A percentile compares a stretch with the other conserved stretches of the same genome.
phyloP scores from a whole-genome alignment of 2,888 invertebrate genomes.

The Zhengitettix transpicula region DNA sequence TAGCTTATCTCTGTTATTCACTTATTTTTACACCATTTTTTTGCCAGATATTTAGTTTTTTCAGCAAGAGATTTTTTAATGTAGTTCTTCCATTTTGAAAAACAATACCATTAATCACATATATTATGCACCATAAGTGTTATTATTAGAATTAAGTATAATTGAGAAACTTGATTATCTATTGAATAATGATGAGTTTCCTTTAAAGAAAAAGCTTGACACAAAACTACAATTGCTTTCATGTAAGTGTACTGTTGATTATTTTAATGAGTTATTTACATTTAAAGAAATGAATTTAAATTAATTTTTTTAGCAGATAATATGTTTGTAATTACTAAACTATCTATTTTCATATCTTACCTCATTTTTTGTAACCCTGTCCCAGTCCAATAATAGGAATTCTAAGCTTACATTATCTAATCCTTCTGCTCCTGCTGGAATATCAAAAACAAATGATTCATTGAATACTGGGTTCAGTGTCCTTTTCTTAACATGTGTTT shows the following conservation, averaged over 20 bases:
- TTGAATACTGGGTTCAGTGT: conserved; percentile 97
- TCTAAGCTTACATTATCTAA: conserved; percentile 73
- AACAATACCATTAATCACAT: too few species aligned
- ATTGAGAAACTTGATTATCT: too few species aligned
- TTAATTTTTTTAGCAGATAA: not conserved
- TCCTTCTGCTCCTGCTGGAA: conserved; percentile 63
- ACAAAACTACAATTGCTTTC: not conserved
- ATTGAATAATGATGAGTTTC: not conserved
- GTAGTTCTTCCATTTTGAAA: too few species aligned
- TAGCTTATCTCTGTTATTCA: too few species aligned
- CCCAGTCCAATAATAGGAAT: conserved; percentile 87
- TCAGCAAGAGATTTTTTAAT: too few species aligned
- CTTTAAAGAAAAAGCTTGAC: not conserved
- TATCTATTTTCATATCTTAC: conserved; percentile 26
- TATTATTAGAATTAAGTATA: too few species aligned
- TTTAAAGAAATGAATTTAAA: too few species aligned
- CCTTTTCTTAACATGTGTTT: conserved; percentile 96
- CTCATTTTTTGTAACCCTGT: conserved; percentile 96
- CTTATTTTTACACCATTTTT: too few species aligned
- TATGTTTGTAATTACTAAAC: not conserved
- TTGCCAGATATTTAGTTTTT: too few species aligned
- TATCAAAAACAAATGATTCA: conserved; percentile 96
- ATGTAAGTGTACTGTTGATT: not conserved
- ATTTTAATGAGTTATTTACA: not conserved
- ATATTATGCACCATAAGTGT: too few species aligned